Evolutionary conservation across 1,140 invertebrate species (phyloP), one percentile per base, ranked within the genome.

Genomic region (Lutraria rhynchaena): DNA sequence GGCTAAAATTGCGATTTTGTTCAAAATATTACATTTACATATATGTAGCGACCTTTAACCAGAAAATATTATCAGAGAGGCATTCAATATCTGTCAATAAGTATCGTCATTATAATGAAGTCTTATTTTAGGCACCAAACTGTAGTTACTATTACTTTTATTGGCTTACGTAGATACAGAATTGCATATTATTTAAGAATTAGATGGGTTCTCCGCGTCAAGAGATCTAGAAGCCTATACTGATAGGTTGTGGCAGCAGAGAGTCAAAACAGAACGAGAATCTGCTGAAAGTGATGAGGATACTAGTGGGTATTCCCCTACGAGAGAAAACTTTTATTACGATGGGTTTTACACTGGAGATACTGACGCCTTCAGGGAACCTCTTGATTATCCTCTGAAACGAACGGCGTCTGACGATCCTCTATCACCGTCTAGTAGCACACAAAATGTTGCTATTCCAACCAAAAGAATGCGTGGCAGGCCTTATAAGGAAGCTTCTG

Each of bases 401-500:
- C 60, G 70, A 51, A 41, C 37, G 9, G 19, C 57, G 19, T 22
- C 58, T 51, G 69, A 73, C 5, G 78, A 81, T 24, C 46, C 55
- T 15, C 13, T 70, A 51, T 71, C 65, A 11, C 67, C 44, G 13
- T 35, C 53, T 15, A 35, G 31, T 65, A 41, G 29, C 44, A 49
- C 61, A 15, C 53, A 53, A 9, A 55, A 15, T 37, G 9, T 41
- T 15, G n/a, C 78, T 1, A 35, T 58, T 41, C 78, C 78, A 15
- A 35, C 41, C 27, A 81, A 81, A 60, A 58, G 78, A 29, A 37
- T 65, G 22, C 55, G 78, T 35, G 78, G 78, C 19, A 44, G 78
- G 63, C 78, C 78, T 11, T 81, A 81, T 46, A 71, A 61, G 46
- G 67, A 81, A 29, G 78, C 78, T 9, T 81, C 33, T 37, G 78